A percentile compares a stretch with the other conserved stretches of the same genome.
Conservation (phyloP, 1,140 invertebrate genomes). For the Lucilia cuprina region DNA sequence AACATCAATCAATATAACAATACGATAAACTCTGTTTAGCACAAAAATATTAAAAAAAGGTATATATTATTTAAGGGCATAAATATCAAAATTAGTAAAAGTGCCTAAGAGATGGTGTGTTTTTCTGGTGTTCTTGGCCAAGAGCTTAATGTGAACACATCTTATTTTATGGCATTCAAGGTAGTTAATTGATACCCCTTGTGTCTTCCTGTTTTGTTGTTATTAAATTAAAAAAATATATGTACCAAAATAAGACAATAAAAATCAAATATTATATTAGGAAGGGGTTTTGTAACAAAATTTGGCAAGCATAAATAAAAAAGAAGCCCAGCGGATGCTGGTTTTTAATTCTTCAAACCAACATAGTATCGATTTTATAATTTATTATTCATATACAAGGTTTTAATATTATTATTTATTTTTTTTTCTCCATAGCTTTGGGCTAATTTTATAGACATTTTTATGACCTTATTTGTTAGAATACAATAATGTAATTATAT, state of each 20-base stretch:
- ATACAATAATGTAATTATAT: too few relatives aligned
- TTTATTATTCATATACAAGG: too few relatives aligned
- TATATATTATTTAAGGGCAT: background rate
- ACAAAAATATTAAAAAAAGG: background rate
- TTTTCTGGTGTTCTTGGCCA: background rate
- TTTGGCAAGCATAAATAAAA: background rate
- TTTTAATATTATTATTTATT: background rate
- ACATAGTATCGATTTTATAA: too few relatives aligned
- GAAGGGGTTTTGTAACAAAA: background rate
- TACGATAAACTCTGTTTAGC: background rate
- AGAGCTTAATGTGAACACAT: background rate
- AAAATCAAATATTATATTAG: background rate
- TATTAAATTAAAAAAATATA: background rate
- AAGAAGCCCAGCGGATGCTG: background rate
- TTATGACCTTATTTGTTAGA: background rate
- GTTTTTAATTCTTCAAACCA: background rate
- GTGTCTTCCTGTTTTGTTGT: background rate
- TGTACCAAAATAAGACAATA: background rate
- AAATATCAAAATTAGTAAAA: background rate
- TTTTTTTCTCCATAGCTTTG: background rate
- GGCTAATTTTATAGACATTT: background rate
- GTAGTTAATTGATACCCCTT: background rate
- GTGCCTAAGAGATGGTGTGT: background rate
- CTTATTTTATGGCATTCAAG: background rate
- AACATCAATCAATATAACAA: constrained; percentile 15